Base-by-base conservation (phyloP, 2,113 vertebrate genomes). In the Poicephalus meyeri region DNA sequence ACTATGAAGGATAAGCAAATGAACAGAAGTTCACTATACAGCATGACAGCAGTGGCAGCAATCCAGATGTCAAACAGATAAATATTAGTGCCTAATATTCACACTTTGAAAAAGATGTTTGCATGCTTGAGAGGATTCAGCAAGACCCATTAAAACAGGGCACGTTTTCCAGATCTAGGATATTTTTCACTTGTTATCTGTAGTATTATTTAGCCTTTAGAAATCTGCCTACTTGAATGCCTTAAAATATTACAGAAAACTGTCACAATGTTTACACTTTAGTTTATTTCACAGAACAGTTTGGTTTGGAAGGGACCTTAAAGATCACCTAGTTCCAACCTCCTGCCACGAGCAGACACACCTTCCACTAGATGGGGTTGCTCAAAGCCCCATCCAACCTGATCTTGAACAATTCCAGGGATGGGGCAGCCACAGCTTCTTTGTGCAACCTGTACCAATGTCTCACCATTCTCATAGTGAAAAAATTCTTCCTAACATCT, bases 1-100 rank as follows among this genome's bases (percentile, higher is more conserved):
- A 88, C 87, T 80, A 88, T 94, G 93, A 79, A 91, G 50, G 72
- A 72, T 63, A 89, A 88, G 66, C 53, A 93, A 91, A 94, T 91
- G 89, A 94, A 85, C 13, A 9, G 44, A 71, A 85, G 78, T 70
- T 93, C 74, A 73, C 71, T 72, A 28, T 88, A 80, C 0, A 73
- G 70, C 58, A 69, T 89, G 94, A 89, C 21, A 88, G 78, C 79
- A 91, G 63, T 81, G 58, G 81, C 52, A 96, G 87, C 58, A 80
- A 74, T 91, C 49, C 25, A 14, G 70, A 83, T 70, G 58, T 86
- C 42, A 82, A 85, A 82, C 4, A 65, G 25, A 11, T 91, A 90
- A 61, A 64, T 49, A 73, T 29, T 42, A 53, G 37, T 68, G 15
- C 47, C 64, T 68, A 74, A 86, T 19, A 93, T 11, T 49, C 68